phyloP scores from a whole-genome alignment of 2,797 vertebrate genomes.

The Propithecus deckenii region DNA sequence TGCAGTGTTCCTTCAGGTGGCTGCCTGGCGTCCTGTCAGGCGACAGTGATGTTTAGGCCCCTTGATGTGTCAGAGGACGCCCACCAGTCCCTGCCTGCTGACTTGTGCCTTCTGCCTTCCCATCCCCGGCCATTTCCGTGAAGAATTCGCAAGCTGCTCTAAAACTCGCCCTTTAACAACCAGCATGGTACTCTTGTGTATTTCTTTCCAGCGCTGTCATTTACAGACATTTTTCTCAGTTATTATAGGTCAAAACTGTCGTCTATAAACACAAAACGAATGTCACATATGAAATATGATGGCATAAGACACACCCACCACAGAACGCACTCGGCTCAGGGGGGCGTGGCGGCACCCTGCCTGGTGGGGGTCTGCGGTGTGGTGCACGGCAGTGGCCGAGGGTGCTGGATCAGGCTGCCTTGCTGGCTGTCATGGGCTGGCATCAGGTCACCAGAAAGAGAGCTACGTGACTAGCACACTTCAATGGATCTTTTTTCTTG shows the following conservation, averaged over 20 bases:
- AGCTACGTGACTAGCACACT: background rate
- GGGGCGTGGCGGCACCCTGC: background rate
- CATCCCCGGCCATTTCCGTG: background rate
- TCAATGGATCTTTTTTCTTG: background rate
- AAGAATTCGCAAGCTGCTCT: background rate
- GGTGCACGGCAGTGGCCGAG: too few species aligned
- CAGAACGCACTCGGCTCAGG: rapidly evolving
- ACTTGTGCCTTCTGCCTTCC: background rate
- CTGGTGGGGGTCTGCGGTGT: background rate
- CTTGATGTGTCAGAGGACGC: background rate
- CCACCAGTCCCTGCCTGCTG: background rate
- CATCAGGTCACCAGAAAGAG: background rate
- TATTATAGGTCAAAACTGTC: background rate
- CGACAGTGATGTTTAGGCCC: background rate
- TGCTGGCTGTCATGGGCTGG: background rate
- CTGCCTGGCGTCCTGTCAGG: background rate
- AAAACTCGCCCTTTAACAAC: background rate
- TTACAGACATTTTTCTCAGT: background rate
- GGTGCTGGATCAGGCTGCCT: background rate
- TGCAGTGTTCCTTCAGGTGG: background rate
- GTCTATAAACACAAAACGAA: background rate
- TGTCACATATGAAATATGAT: background rate
- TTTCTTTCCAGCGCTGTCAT: background rate
- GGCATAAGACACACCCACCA: background rate
- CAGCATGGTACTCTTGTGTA: background rate